Percentiles rank a stretch among this genome's conserved stretches.
Evolutionary conservation across 2,888 invertebrate genomes (phyloP).

Genomic region (Pediacus dermestoides): DNA sequence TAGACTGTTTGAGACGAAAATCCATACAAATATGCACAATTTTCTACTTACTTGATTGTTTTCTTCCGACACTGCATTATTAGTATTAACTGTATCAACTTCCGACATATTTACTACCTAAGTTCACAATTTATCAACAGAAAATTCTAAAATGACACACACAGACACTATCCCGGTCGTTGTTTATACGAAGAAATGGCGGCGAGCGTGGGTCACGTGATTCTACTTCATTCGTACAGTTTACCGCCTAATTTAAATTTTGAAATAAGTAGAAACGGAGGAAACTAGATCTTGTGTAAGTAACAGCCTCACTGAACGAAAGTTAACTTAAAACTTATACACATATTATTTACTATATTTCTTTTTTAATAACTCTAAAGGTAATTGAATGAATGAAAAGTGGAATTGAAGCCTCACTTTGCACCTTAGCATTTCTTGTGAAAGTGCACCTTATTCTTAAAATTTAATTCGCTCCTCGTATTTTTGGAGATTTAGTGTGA

Average conservation of each 20-base stretch:
- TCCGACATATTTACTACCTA: conserved; percentile 48
- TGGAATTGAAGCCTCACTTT: no score
- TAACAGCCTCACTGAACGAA: no score
- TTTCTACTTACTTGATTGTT: conserved; percentile 44
- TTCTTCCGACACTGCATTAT: conserved; percentile 47
- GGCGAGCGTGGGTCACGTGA: conserved; percentile 63
- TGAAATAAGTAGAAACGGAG: no score
- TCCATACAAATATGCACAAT: conserved; percentile 22
- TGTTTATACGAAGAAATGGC: conserved; percentile 62
- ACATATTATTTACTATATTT: no score
- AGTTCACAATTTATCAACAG: conserved; percentile 27
- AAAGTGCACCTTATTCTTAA: no score
- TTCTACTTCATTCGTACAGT: conserved; percentile 36
- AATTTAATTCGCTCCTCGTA: no score
- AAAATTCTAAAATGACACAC: conserved; percentile 26
- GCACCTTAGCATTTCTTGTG: no score
- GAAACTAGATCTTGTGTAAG: no score
- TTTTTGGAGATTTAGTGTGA: no score
- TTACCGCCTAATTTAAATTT: conserved; percentile 38
- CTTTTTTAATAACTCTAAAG: no score
- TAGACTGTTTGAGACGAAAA: conserved; percentile 26
- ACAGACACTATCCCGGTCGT: conserved; percentile 51
- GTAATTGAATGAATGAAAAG: no score
- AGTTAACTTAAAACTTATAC: no score
- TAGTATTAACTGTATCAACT: conserved; percentile 46